Evolutionary conservation across 1,140 invertebrate species (phyloP), one percentile per base, ranked within the genome.

Genomic region (Asbolus verrucosus): DNA sequence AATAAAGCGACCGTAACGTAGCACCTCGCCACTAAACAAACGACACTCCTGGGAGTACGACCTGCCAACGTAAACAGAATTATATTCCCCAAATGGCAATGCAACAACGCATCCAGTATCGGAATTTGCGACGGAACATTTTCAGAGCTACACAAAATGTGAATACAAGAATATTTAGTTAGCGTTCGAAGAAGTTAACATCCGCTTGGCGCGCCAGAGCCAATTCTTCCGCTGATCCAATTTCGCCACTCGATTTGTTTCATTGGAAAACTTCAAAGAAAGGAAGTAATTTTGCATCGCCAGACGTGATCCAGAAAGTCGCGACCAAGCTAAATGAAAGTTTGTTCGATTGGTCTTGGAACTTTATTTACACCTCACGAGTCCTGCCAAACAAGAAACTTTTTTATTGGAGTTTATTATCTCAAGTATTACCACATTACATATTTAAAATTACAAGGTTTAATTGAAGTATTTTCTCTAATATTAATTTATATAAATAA

Each of bases 361-460:
- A 36, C 33, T 36, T 36, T 36, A 36, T 36, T 36, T 6, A 11
- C n/a, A 2, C n/a, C 6, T n/a, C 11, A 11, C 11, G 6, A 11
- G n/a, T 11, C 33, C 3, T 27, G 33, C 2, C 2, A 46, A 54
- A 27, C 46, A 54, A 54, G 21, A 19, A 24, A 24, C 13, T 24
- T 54, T 54, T 63, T 63, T 18, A 41, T 62, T 39, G 30, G 30
- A 41, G 61, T 63, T 63, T 63, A 63, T 63, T 63, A 63, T 63
- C 61, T 63, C 61, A 63, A 63, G 30, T 62, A 62, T 63, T 63
- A 63, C 61, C 33, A 63, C 61, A 41, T 63, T 63, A 63, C 61
- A 63, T 63, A 41, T 63, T 63, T 63, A 63, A 63, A 63, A 39
- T 63, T 38, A 63, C 61, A 63, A 63, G n/a, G 31, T 63, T 63